phyloP scores from a whole-genome alignment of 2,797 vertebrate genomes.

The Iguana delicatissima region DNA sequence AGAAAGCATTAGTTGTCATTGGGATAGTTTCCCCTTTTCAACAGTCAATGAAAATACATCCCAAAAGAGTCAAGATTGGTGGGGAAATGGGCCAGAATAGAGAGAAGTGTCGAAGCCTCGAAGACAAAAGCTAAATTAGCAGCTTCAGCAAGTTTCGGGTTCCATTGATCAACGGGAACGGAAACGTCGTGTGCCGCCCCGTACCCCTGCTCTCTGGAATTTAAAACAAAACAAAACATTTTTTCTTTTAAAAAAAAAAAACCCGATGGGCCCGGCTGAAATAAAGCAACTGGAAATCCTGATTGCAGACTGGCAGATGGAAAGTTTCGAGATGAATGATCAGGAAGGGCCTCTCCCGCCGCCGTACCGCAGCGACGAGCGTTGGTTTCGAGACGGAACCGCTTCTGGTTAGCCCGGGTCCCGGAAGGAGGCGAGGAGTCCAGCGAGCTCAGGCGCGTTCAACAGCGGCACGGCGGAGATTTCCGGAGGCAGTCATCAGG shows the following conservation, averaged over 20 bases:
- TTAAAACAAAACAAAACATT: too few species aligned
- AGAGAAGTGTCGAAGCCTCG: background rate
- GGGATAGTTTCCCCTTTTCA: background rate
- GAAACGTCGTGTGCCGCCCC: background rate
- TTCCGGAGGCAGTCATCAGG: background rate
- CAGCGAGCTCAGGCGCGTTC: too few species aligned
- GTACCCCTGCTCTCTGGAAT: too few species aligned
- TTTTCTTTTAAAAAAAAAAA: background rate
- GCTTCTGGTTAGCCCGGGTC: too few species aligned
- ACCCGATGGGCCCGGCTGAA: background rate
- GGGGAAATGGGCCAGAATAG: background rate
- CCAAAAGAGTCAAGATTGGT: background rate
- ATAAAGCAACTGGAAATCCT: background rate
- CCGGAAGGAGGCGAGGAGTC: too few species aligned
- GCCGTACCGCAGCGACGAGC: too few species aligned
- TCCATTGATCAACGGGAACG: constrained; percentile 7
- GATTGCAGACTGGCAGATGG: background rate
- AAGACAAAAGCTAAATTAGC: constrained; percentile 37
- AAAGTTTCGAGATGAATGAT: constrained; percentile 11
- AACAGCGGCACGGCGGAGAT: background rate
- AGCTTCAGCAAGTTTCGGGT: constrained; percentile 24
- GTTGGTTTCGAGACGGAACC: too few species aligned
- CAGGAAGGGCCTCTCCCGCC: background rate
- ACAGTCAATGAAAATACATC: background rate
- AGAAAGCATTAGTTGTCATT: background rate